Evolutionary conservation across 2,797 vertebrate species (phyloP).

Genomic region (Dendrocincla fuliginosa): DNA sequence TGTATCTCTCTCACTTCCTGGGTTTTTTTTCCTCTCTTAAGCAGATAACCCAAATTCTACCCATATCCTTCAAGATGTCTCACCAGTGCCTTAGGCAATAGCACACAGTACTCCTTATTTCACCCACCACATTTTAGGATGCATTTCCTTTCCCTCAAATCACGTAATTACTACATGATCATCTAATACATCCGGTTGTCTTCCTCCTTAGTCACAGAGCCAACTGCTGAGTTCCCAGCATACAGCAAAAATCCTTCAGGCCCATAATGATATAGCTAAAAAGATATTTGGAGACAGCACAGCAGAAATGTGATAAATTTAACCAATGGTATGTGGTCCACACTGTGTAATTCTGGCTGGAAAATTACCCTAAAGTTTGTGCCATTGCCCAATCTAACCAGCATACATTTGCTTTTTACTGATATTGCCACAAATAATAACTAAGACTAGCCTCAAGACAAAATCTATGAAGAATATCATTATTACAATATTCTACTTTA

Average conservation of each 20-base stretch:
- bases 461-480: background rate
- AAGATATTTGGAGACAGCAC: background rate
- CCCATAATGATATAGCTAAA: background rate
- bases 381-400: background rate
- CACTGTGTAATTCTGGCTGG: background rate
- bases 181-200: background rate
- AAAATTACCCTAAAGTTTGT: background rate
- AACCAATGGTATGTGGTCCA: background rate
- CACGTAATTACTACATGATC: background rate
- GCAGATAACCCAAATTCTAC: background rate
- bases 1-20: background rate
- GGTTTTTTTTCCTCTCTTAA: background rate
- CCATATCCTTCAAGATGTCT: background rate
- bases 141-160: constrained; percentile 35
- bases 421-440: background rate
- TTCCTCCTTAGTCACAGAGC: background rate
- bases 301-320: background rate
- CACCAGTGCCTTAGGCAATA: background rate
- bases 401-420: background rate
- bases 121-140: background rate
- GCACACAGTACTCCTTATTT: background rate
- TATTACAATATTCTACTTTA: background rate
- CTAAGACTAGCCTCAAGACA: background rate
- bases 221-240: background rate
- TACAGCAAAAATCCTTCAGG: background rate